These are phyloP conservation scores for Cotesia vestalis DNA, from an alignment of 1,140 invertebrate genomes.

Conservation along the genomic window DNA sequence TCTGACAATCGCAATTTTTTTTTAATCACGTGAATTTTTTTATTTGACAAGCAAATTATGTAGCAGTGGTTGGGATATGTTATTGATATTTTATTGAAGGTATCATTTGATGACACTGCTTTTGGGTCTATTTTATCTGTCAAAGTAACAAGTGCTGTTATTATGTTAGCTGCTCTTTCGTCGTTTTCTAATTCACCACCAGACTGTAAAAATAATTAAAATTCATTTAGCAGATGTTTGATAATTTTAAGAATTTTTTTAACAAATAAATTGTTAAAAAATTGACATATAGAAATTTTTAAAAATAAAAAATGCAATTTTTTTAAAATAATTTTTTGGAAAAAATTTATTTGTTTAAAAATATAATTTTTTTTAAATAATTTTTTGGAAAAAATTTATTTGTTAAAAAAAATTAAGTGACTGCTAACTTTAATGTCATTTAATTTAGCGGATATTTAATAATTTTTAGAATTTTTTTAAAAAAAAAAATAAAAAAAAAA, in stretches of 20 bases:
- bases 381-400: too few species aligned
- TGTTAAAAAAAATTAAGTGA: too few species aligned
- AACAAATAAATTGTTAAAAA: constrained; percentile 34
- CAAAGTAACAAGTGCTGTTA: constrained; percentile 69
- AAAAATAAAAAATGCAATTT: too few species aligned
- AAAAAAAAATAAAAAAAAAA: too few species aligned
- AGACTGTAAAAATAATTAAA: constrained; percentile 68
- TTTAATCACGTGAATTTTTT: constrained; percentile 84
- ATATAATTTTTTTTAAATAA: too few species aligned
- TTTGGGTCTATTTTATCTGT: constrained; percentile 71
- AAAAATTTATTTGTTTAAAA: too few species aligned
- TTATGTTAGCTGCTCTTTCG: constrained; percentile 79
- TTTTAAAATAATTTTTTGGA: too few species aligned
- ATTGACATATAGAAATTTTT: not conserved
- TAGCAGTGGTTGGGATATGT: constrained; percentile 83
- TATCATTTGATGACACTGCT: constrained; percentile 72
- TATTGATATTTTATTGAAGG: constrained; percentile 82
- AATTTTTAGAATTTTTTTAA: constrained; percentile 22
- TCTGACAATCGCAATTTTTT: constrained; percentile 48
- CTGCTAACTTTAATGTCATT: too few species aligned
- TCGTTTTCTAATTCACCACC: constrained; percentile 89
- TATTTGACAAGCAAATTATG: constrained; percentile 85
- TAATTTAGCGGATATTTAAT: not conserved
- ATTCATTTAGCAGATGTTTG: constrained; percentile 3
- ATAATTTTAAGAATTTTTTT: constrained; percentile 16